Percentiles rank a stretch among this genome's conserved stretches.
These are phyloP conservation scores for Drosophila nr. perissopoda DNA, from an alignment of 2,888 invertebrate species.

Conservation along the genomic window DNA sequence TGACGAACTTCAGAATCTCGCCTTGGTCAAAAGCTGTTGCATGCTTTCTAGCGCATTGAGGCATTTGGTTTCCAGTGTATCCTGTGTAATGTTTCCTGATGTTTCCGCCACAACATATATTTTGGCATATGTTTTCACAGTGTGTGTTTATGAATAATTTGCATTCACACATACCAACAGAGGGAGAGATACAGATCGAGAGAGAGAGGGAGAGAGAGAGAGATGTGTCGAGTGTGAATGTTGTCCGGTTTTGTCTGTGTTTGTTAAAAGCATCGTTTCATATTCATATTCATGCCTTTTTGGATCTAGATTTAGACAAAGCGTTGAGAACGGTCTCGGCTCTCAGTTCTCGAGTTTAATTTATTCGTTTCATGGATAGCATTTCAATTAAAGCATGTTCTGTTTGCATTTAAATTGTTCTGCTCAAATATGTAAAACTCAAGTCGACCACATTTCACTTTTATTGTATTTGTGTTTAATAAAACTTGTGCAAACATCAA, in stretches of 20 bases:
- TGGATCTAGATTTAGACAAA: conserved; percentile 48
- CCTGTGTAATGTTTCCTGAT: conserved; percentile 40
- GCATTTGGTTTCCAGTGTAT: conserved; percentile 61
- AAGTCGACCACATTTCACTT: conserved; percentile 25
- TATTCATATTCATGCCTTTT: conserved; percentile 61
- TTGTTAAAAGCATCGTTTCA: conserved; percentile 37
- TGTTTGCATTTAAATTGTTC: conserved; percentile 15
- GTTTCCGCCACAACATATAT: conserved; percentile 20
- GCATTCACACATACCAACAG: conserved; percentile 17
- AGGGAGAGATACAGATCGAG: not conserved
- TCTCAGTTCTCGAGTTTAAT: conserved; percentile 40
- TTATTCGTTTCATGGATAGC: conserved; percentile 67
- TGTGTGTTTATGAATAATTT: conserved; percentile 16
- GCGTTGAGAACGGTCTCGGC: conserved; percentile 44
- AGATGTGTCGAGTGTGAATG: conserved; percentile 14
- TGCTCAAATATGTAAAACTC: conserved; percentile 1
- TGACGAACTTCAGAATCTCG: conserved; percentile 42
- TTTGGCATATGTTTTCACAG: conserved; percentile 1
- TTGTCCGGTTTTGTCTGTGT: conserved; percentile 10
- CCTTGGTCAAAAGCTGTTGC: conserved; percentile 64
- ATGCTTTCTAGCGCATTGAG: conserved; percentile 67
- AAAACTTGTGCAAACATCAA: conserved; percentile 36
- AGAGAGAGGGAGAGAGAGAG: not conserved
- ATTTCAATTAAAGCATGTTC: conserved; percentile 53
- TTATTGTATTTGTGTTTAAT: conserved; percentile 30